A percentile compares a stretch with the other conserved stretches of the same genome.
phyloP scores from a whole-genome alignment of 2,797 vertebrate genomes.

The Orientallactaga sibirica region DNA sequence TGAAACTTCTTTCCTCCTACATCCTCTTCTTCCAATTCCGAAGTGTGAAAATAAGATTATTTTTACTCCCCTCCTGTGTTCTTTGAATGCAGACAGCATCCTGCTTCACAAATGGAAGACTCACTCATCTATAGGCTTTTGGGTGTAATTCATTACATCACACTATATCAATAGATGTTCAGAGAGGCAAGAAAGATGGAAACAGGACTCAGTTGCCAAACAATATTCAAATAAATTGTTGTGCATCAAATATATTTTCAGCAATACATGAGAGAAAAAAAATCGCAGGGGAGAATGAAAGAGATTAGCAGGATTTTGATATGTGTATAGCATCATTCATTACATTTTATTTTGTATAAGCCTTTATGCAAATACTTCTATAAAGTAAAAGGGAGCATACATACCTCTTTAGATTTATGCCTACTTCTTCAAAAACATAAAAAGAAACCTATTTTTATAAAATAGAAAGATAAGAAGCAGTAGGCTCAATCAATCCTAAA shows the following conservation, averaged over 20 bases:
- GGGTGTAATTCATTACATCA: not conserved
- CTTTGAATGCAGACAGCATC: not conserved
- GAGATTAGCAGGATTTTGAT: not conserved
- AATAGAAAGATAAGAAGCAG: not conserved
- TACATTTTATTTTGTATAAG: slow-evolving; percentile 3
- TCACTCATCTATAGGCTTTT: not conserved
- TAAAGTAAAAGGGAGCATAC: not conserved
- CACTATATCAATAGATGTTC: not conserved
- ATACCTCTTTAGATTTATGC: not conserved
- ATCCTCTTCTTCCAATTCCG: slow-evolving; percentile 18
- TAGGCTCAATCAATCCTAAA: slow-evolving; percentile 22
- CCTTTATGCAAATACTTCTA: not conserved
- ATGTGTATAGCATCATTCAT: not conserved
- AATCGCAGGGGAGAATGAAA: not conserved
- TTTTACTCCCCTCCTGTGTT: not conserved
- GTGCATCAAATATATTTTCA: not conserved
- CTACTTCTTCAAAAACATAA: not conserved
- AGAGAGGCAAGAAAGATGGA: not conserved
- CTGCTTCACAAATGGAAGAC: not conserved
- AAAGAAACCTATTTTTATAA: not conserved
- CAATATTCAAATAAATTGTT: not conserved
- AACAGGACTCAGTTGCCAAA: not conserved
- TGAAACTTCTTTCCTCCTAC: slow-evolving; percentile 40
- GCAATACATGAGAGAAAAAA: not conserved
- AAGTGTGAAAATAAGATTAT: not conserved